Evolutionary conservation across 2,888 invertebrate species (phyloP).

Genomic region (Lasius fuliginosus): DNA sequence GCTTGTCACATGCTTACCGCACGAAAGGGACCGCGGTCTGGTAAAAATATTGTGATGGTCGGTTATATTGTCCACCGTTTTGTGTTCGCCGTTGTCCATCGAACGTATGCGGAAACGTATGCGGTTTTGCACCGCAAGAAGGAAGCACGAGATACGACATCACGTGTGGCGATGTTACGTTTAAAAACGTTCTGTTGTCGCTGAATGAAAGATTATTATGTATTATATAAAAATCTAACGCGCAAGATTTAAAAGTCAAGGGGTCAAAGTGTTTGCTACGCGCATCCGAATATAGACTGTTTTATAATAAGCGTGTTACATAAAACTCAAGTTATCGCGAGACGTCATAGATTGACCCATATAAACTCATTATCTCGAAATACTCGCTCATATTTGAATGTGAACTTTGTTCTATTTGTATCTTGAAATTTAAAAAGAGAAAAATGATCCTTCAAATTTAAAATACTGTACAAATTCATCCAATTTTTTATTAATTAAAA

Average conservation of each 20-base stretch:
- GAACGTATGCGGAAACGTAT: slow-evolving; percentile 14
- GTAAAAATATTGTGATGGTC: slow-evolving; percentile 61
- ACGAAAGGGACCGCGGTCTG: slow-evolving; percentile 59
- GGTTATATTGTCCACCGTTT: slow-evolving; percentile 46
- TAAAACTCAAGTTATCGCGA: slow-evolving; percentile 38
- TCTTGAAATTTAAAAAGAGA: neutral
- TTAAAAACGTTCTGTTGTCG: neutral
- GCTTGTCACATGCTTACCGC: slow-evolving; percentile 55
- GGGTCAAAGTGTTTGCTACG: neutral
- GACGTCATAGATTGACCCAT: slow-evolving; percentile 24
- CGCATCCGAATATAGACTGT: neutral
- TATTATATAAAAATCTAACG: neutral
- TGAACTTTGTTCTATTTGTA: slow-evolving; percentile 47
- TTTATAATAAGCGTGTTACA: slow-evolving; percentile 9
- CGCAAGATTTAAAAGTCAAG: neutral
- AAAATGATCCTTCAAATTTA: neutral
- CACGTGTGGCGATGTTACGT: neutral
- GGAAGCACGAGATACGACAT: neutral
- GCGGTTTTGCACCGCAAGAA: slow-evolving; percentile 22
- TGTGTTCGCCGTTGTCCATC: slow-evolving; percentile 9
- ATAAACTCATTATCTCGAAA: slow-evolving; percentile 47
- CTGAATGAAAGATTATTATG: neutral
- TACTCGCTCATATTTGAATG: slow-evolving; percentile 52
- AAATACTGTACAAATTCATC: neutral
- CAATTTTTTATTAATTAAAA: neutral